phyloP scores from a whole-genome alignment of 2,113 vertebrate genomes.

The Chaetodon auriga region DNA sequence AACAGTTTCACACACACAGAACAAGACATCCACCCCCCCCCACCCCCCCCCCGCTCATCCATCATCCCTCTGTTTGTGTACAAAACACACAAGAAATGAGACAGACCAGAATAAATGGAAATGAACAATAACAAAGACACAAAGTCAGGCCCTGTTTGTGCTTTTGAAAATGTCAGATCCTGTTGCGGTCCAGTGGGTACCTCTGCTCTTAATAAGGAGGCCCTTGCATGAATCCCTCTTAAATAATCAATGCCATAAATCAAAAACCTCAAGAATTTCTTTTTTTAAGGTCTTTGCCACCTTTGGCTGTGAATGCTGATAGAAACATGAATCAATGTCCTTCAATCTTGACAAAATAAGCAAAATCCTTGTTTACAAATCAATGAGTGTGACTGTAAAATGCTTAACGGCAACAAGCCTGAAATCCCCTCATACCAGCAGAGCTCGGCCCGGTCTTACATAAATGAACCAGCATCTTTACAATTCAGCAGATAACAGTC shows the following conservation, averaged over 20 bases:
- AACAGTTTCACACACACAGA: background rate
- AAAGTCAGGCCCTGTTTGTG: conserved; percentile 6
- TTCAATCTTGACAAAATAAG: background rate
- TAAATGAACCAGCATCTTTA: background rate
- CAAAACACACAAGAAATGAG: background rate
- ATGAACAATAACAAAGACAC: conserved; percentile 21
- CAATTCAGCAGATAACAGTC: background rate
- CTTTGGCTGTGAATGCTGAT: background rate
- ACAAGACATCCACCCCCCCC: background rate
- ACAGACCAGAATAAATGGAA: conserved; percentile 13
- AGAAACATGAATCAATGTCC: background rate
- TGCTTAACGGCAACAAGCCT: background rate
- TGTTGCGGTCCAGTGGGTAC: conserved; percentile 12
- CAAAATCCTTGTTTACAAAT: background rate
- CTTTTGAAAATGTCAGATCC: conserved; percentile 46
- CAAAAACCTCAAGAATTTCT: background rate
- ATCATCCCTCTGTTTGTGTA: conserved; percentile 1
- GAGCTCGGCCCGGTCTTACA: background rate
- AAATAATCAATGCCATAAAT: background rate
- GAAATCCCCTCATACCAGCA: background rate
- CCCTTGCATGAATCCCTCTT: background rate
- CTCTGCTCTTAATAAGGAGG: conserved; percentile 28
- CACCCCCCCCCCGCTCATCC: conserved; percentile 10
- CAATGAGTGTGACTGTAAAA: background rate
- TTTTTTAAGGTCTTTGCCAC: background rate